Percentiles rank a stretch among this genome's conserved stretches.
Conservation (phyloP, 1,140 invertebrate species). For the Agrypnia vestita region DNA sequence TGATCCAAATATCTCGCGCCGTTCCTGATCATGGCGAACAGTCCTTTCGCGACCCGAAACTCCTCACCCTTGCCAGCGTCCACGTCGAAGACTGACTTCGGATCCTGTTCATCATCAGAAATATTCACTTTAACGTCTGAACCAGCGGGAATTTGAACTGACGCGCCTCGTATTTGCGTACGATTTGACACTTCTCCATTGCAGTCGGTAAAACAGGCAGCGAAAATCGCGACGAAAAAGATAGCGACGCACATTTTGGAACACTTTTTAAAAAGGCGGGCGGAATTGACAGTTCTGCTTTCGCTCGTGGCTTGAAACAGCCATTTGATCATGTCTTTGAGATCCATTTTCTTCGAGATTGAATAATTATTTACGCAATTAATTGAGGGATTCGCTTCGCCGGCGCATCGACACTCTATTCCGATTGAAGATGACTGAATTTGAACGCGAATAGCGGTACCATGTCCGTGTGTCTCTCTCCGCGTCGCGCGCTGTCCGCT, state of each 20-base stretch:
- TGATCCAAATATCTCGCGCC: conserved; percentile 25
- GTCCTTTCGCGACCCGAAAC: neutral
- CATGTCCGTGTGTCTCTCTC: neutral
- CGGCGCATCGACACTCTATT: neutral
- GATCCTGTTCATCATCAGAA: neutral
- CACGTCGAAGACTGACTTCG: neutral
- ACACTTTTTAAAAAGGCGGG: neutral
- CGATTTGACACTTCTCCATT: neutral
- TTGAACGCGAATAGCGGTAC: neutral
- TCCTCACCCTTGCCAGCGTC: neutral
- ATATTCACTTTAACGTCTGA: neutral
- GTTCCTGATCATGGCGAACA: neutral
- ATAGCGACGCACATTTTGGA: conserved; percentile 21
- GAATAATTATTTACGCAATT: neutral
- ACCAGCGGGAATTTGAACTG: neutral
- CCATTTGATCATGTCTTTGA: conserved; percentile 57
- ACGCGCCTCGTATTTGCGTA: neutral
- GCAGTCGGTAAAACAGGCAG: neutral
- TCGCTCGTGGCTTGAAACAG: conserved; percentile 43
- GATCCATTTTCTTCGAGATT: conserved; percentile 48
- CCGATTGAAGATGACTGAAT: neutral
- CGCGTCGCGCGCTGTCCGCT: neutral
- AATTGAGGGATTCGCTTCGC: neutral
- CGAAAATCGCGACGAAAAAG: conserved; percentile 30
- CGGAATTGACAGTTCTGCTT: neutral